Evolutionary conservation across 2,113 vertebrate species (phyloP).

Genomic region (Lepidothrix coronata): DNA sequence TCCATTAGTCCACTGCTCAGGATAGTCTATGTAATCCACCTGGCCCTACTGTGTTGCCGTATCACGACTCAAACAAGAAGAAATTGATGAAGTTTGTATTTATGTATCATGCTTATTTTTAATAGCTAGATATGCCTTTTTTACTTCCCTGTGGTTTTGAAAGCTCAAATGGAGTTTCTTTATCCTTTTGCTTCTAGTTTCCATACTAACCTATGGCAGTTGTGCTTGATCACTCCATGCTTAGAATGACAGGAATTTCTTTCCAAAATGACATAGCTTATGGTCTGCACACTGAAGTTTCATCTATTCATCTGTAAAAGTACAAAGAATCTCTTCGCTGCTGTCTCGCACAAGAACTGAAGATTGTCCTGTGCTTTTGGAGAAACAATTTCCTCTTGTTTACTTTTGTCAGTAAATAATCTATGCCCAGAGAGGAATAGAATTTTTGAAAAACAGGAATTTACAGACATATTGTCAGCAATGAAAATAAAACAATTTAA

Average conservation of each 20-base stretch:
- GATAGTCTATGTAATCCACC: background rate
- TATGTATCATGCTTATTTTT: background rate
- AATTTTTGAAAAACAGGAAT: background rate
- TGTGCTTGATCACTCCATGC: background rate
- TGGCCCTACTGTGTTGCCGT: fast-evolving
- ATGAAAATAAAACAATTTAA: background rate
- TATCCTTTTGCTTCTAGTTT: background rate
- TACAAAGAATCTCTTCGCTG: background rate
- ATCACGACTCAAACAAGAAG: background rate
- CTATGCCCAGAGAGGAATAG: background rate
- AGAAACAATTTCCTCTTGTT: background rate
- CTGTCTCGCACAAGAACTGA: background rate
- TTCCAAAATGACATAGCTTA: background rate
- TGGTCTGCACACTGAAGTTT: background rate
- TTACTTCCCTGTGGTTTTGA: background rate
- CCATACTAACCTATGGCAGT: background rate
- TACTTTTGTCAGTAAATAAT: background rate
- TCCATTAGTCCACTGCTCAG: background rate
- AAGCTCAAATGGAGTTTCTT: background rate
- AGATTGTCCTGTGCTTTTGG: background rate
- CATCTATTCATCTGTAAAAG: background rate
- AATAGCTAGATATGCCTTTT: background rate
- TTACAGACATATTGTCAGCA: background rate
- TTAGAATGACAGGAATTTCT: background rate
- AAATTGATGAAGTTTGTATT: background rate